These are phyloP conservation scores for Merops nubicus DNA, from an alignment of 2,113 vertebrate genomes.

Conservation along the genomic window DNA sequence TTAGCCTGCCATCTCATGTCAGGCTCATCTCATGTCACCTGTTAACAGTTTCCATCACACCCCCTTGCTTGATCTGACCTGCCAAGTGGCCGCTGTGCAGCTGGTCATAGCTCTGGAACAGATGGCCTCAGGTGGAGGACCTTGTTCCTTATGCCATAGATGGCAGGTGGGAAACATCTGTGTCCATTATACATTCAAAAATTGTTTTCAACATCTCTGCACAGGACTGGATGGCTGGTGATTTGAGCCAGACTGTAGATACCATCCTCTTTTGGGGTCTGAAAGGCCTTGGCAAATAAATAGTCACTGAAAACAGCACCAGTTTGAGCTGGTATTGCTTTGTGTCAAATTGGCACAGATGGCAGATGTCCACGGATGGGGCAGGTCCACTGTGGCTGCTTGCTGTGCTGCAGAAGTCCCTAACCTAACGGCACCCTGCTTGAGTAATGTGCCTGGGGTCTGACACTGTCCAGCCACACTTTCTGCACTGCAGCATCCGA, in stretches of 20 bases:
- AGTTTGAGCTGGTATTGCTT: not conserved
- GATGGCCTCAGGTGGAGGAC: not conserved
- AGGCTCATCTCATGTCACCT: not conserved
- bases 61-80: not conserved
- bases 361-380: fast-evolving
- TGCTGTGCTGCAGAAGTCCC: not conserved
- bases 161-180: not conserved
- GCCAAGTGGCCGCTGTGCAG: not conserved
- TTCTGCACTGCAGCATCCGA: not conserved
- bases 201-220: not conserved
- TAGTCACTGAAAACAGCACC: not conserved
- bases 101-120: not conserved
- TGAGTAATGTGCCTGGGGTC: not conserved
- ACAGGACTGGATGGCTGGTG: not conserved
- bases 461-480: not conserved
- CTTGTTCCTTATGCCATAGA: not conserved
- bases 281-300: not conserved
- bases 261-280: not conserved
- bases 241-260: not conserved
- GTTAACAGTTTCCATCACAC: not conserved
- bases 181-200: not conserved
- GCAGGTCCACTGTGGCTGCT: not conserved
- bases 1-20: not conserved
- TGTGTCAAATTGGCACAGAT: not conserved
- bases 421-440: not conserved